These are phyloP conservation scores for Drosophila quinaria DNA, from an alignment of 2,888 invertebrate species.

Conservation along the genomic window DNA sequence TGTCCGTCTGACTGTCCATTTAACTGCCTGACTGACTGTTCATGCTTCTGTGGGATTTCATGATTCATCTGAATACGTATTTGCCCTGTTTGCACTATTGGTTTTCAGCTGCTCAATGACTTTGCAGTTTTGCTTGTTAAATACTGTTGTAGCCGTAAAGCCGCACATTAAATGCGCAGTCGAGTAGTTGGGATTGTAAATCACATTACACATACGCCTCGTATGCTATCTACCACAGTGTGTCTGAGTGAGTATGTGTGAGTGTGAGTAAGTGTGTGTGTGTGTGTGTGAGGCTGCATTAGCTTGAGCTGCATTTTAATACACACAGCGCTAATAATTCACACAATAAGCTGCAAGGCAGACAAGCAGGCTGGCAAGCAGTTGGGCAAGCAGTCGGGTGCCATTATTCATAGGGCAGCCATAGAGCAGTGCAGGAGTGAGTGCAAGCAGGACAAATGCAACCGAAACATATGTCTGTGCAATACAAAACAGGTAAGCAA, in stretches of 20 bases:
- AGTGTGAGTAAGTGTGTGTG: constrained; percentile 5
- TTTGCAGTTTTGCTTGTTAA: constrained; percentile 48
- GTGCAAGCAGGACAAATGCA: background rate
- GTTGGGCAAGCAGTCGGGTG: constrained; percentile 7
- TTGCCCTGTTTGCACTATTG: constrained; percentile 5
- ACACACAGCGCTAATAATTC: constrained; percentile 78
- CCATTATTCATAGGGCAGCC: constrained; percentile 72
- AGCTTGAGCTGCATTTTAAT: constrained; percentile 79
- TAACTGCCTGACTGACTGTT: background rate
- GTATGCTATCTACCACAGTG: constrained; percentile 29
- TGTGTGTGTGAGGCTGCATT: constrained; percentile 53
- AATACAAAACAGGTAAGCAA: constrained; percentile 49
- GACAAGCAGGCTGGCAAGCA: no score
- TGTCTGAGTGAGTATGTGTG: background rate
- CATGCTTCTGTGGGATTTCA: constrained; percentile 4
- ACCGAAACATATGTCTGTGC: constrained; percentile 54
- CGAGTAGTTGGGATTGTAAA: constrained; percentile 60
- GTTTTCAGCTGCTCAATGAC: constrained; percentile 23
- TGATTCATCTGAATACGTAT: constrained; percentile 8
- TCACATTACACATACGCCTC: constrained; percentile 71
- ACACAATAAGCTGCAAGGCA: constrained; percentile 69
- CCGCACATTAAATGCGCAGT: constrained; percentile 58
- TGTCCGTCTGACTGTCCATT: constrained; percentile 2
- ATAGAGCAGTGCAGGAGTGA: constrained; percentile 1
- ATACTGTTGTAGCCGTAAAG: constrained; percentile 49